Evolutionary conservation across 2,888 invertebrate genomes (phyloP), one percentile per base, ranked within the genome.

Genomic region (Slavum lentiscoides): DNA sequence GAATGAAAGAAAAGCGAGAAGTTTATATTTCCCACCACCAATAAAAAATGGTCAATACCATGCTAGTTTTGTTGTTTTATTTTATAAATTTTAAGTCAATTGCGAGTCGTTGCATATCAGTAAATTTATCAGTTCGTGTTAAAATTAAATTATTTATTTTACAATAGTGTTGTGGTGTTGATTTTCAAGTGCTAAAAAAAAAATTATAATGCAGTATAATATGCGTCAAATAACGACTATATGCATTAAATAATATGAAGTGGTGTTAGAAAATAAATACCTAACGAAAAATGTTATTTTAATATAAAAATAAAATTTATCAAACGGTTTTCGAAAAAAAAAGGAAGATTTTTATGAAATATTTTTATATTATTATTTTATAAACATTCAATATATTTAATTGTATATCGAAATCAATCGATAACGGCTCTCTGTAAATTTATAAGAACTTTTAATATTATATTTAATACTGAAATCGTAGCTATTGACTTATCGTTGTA

Each of bases 21-120:
- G n/a, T n/a, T 61, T 66, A 39, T 66, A 37, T 5, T 68, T 68
- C 6, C 76, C 69, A 53, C 53, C 76, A 77, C 76, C 69, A n/a
- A 17, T 61, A 8, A 49, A 49, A 49, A 49, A 1, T 49, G 1
- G 61, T 61, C 9, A 53, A 37, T 37, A 59, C 19, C 66, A 59
- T 67, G 67, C 43, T 58, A 67, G 67, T 75, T 43, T 75, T 67
- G 58, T 59, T 17, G 58, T 64, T 37, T 67, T n/a, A 64, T 55
- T 58, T 4, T 68, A 68, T 49, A 53, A 30, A 69, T 59, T 49
- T 68, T 21, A 30, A 68, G 76, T 76, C n/a, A 37, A 49, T 43
- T 62, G 39, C 13, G 19, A 49, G 30, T 76, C 13, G 49, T 49
- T 37, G 69, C 21, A 49, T 53, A 53, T 77, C 76, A 49, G 49